Conservation (phyloP, 2,113 vertebrate species). For the Cettia cetti region DNA sequence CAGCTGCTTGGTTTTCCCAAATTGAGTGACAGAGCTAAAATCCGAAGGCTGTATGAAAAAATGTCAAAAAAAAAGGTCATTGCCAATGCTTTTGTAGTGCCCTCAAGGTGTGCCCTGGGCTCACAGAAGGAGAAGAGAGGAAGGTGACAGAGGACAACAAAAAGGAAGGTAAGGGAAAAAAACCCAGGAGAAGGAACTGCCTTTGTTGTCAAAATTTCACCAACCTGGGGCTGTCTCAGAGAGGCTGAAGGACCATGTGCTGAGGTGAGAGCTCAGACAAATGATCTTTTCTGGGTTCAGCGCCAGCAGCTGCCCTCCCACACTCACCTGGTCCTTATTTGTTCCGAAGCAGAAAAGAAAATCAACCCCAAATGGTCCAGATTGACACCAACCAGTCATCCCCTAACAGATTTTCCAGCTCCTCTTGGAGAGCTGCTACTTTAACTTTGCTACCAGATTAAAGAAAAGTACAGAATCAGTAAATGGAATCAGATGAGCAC, state of each 20-base stretch:
- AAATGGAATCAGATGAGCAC: not conserved
- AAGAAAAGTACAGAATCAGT: slow-evolving; percentile 6
- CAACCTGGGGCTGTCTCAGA: not conserved
- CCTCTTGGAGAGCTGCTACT: not conserved
- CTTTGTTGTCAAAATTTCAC: not conserved
- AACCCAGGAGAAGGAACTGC: not conserved
- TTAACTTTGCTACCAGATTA: slow-evolving; percentile 9
- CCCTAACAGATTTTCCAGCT: not conserved
- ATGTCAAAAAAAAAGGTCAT: not conserved
- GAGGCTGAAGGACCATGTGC: not conserved
- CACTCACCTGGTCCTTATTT: not conserved
- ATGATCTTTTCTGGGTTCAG: not conserved
- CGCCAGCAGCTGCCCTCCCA: not conserved
- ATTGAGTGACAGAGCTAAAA: not conserved
- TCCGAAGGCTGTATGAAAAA: not conserved
- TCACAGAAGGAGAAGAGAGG: not conserved
- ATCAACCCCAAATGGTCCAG: not conserved
- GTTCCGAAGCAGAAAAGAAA: not conserved
- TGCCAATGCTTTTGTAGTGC: not conserved
- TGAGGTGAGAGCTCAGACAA: not conserved
- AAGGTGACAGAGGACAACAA: not conserved
- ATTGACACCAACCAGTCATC: not conserved
- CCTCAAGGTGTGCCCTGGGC: not conserved
- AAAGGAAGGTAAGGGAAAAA: not conserved
- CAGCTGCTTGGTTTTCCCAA: not conserved